phyloP scores from a whole-genome alignment of 2,797 vertebrate genomes.

The Pyrocephalus nanus region DNA sequence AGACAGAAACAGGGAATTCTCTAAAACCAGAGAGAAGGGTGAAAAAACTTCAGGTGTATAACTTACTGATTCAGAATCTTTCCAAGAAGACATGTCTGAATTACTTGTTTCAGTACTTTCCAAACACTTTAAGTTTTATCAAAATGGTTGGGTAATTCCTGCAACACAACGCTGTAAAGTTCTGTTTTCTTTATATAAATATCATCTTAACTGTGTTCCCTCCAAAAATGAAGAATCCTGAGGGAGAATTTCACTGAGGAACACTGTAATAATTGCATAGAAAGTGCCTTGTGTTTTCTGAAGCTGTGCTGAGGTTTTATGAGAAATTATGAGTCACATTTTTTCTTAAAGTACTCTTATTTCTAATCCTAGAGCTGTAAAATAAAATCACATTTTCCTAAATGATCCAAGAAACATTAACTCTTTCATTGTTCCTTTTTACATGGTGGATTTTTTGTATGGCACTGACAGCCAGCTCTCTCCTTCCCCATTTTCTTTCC shows the following conservation, averaged over 20 bases:
- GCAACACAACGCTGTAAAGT: not conserved
- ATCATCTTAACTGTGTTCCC: not conserved
- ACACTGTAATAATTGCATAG: not conserved
- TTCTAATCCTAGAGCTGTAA: not conserved
- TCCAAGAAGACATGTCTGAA: not conserved
- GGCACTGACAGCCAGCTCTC: not conserved
- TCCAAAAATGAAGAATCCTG: not conserved
- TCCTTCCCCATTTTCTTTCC: not conserved
- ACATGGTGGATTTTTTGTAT: not conserved
- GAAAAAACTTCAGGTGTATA: not conserved
- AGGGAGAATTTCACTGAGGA: not conserved
- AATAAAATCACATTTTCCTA: not conserved
- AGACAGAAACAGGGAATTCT: not conserved
- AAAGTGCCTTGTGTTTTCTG: not conserved
- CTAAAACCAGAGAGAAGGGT: not conserved
- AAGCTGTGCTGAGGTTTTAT: not conserved
- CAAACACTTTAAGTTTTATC: not conserved
- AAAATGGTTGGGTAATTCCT: not conserved
- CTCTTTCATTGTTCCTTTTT: not conserved
- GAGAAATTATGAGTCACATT: not conserved
- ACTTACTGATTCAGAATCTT: slow-evolving; percentile 1
- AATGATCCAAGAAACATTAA: not conserved
- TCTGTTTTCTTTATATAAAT: not conserved
- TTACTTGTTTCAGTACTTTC: slow-evolving; percentile 2
- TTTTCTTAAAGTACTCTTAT: not conserved